Percentiles rank a stretch among this genome's conserved stretches.
These are phyloP conservation scores for Axea sp. DNA, from an alignment of 2,888 invertebrate species.

Conservation along the genomic window DNA sequence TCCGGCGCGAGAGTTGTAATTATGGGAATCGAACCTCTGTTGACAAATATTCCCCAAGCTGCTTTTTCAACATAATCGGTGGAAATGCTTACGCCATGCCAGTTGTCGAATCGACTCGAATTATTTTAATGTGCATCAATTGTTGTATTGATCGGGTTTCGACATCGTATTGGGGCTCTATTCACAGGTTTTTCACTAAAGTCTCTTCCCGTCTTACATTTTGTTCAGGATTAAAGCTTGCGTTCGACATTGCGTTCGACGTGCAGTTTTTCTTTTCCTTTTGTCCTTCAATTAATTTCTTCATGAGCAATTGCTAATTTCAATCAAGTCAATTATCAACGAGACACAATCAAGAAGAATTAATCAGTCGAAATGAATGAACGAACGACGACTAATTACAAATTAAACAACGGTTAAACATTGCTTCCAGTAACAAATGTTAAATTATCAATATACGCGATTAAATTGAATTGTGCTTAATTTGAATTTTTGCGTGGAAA, in stretches of 20 bases:
- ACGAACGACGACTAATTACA: too few species aligned
- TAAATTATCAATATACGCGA: too few species aligned
- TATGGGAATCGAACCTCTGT: slow-evolving; percentile 18
- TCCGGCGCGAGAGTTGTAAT: slow-evolving; percentile 32
- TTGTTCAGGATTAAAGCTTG: slow-evolving; percentile 32
- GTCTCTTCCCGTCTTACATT: slow-evolving; percentile 42
- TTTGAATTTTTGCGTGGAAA: too few species aligned
- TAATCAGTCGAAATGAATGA: too few species aligned
- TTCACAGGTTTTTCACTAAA: slow-evolving; percentile 34
- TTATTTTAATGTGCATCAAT: slow-evolving; percentile 44
- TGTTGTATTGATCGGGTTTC: slow-evolving; percentile 43
- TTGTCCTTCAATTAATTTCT: slow-evolving; percentile 37
- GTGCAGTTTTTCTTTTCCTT: slow-evolving; percentile 16
- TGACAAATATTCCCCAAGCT: slow-evolving; percentile 41
- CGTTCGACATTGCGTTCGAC: too few species aligned
- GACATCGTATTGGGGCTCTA: slow-evolving; percentile 30
- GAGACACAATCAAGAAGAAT: too few species aligned
- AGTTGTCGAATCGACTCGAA: slow-evolving; percentile 39
- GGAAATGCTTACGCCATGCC: slow-evolving; percentile 26
- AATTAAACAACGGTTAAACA: too few species aligned
- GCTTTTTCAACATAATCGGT: slow-evolving; percentile 31
- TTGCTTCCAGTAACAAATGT: too few species aligned
- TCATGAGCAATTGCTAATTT: slow-evolving; percentile 18
- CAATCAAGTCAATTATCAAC: slow-evolving; percentile 12
- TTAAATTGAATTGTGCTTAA: too few species aligned